Evolutionary conservation across 2,113 vertebrate genomes (phyloP).

Genomic region (Mesitornis unicolor): DNA sequence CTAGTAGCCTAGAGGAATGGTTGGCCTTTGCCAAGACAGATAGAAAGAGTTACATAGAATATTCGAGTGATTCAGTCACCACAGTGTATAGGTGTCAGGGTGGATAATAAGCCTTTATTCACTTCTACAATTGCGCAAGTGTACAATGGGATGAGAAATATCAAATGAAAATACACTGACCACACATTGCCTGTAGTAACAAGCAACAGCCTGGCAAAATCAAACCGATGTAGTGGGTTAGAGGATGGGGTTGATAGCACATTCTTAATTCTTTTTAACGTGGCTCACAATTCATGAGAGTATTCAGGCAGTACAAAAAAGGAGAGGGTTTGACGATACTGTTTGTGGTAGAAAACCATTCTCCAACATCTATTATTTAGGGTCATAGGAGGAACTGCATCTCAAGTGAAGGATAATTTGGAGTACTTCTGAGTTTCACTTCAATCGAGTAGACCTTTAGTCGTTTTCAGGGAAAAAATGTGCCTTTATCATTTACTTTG

Average conservation of each 20-base stretch:
- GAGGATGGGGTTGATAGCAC: neutral
- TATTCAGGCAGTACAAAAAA: neutral
- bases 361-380: neutral
- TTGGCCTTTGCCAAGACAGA: constrained; percentile 36
- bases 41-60: neutral
- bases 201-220: neutral
- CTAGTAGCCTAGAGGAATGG: constrained; percentile 19
- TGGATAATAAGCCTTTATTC: neutral
- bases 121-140: neutral
- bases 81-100: neutral
- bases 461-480: neutral
- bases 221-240: neutral
- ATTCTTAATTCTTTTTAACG: neutral
- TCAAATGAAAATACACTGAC: neutral
- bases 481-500: neutral
- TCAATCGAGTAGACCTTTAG: neutral
- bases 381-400: neutral
- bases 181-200: neutral
- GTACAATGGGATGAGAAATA: neutral
- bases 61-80: neutral
- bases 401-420: neutral
- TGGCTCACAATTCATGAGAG: neutral
- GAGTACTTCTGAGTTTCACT: neutral
- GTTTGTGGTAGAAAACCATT: neutral
- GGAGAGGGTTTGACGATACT: neutral